Base-by-base conservation (phyloP, 23 tunicate species). In the Phallusia fumigata region DNA sequence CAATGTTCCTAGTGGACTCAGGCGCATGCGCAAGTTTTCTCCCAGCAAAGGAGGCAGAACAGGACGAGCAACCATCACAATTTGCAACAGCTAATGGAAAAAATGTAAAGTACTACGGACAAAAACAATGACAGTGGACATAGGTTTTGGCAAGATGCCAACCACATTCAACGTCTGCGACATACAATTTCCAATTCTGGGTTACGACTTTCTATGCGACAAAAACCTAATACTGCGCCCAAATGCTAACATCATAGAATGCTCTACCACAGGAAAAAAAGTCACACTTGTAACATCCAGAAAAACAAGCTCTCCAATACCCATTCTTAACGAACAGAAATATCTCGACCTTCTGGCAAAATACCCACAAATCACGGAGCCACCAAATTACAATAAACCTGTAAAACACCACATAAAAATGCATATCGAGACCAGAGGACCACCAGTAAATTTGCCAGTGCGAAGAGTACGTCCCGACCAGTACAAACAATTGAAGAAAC, bases 401-500 rank as follows among this genome's bases (percentile, higher is more conserved):
- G 35, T 31, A 11, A 13, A 19, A 74, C 78, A 74, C 78, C 36
- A 30, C 2, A 35, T 74, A 13, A 31, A 18, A 19, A 3, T 19
- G 2, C n/a, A 74, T 2, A 28, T 74, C 3, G 19, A 2, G 30
- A 74, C 78, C 10, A 74, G 19, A 3, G 78, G 64, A 8, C 1
- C 34, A 45, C 31, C 65, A 36, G 31, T 44, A 32, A 32, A 31
- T 31, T 0, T 34, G 31, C 36, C 64, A 19, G 1, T 49, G 8
- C 31, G 65, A 44, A 49, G 81, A 31, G 16, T 78, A 51, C 26
- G 47, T 19, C 81, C 81, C 11, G 65, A 78, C 64, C 36, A n/a
- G 8, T 30, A 34, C 36, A 40, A 11, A 13, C 32, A n/a, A n/a
- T 49, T 34, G n/a, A n/a, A 78, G 22, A 24, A 47, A 31, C 47